These are phyloP conservation scores for Orthonychiurus folsomi DNA, from an alignment of 2,888 invertebrate species.

Conservation along the genomic window DNA sequence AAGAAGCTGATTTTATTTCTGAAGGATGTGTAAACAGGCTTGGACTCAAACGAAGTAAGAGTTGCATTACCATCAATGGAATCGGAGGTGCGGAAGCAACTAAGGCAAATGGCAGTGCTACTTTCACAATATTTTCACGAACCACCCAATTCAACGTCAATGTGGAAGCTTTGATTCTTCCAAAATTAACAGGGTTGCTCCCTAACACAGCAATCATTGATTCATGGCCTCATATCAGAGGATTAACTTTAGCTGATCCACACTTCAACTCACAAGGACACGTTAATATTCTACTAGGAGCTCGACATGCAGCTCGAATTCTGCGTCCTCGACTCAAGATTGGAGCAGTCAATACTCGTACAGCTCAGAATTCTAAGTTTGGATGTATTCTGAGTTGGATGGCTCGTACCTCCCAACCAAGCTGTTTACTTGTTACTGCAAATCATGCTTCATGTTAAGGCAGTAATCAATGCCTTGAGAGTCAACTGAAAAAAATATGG, in stretches of 20 bases:
- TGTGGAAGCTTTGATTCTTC: background rate
- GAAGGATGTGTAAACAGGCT: slow-evolving; percentile 10
- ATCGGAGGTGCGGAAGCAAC: slow-evolving; percentile 1
- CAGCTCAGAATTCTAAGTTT: slow-evolving; percentile 10
- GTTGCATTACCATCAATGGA: slow-evolving; percentile 4
- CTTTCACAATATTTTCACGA: background rate
- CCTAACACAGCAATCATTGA: background rate
- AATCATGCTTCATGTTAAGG: background rate
- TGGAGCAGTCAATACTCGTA: slow-evolving; percentile 11
- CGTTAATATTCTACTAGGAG: slow-evolving; percentile 20
- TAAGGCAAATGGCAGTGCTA: background rate
- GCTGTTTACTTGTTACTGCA: too few relatives aligned
- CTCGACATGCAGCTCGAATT: slow-evolving; percentile 14
- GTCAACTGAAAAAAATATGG: slow-evolving; percentile 29
- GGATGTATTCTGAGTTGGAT: slow-evolving; percentile 20
- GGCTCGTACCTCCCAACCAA: background rate
- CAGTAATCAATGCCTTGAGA: background rate
- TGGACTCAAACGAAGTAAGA: background rate
- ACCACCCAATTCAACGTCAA: background rate
- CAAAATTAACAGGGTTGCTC: background rate
- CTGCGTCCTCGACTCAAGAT: too few relatives aligned
- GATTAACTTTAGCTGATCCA: slow-evolving; percentile 19
- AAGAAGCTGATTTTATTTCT: slow-evolving; percentile 17
- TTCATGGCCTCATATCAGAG: slow-evolving; percentile 12
- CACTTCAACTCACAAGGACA: slow-evolving; percentile 7